phyloP scores from a whole-genome alignment of 2,888 invertebrate genomes.

The Fragum whitleyi region DNA sequence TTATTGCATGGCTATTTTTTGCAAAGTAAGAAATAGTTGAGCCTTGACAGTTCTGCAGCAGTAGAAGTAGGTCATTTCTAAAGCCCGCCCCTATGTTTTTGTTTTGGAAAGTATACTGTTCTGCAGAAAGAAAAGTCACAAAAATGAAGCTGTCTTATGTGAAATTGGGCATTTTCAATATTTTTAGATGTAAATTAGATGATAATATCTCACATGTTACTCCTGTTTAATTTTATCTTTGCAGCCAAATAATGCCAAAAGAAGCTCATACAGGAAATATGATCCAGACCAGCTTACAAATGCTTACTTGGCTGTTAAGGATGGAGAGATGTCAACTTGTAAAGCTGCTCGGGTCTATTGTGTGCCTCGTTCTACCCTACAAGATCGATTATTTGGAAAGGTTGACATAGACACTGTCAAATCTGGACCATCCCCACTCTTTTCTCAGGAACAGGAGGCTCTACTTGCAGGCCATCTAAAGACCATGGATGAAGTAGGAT shows the following conservation, averaged over 20 bases:
- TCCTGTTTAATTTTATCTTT: no score
- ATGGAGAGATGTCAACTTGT: not conserved
- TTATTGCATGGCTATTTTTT: no score
- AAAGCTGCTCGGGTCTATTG: conserved; percentile 5
- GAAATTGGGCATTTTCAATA: no score
- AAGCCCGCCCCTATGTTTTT: no score
- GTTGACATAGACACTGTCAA: not conserved
- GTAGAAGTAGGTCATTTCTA: no score
- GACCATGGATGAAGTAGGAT: conserved; percentile 29
- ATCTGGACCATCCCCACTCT: conserved; percentile 12
- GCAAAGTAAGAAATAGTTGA: no score
- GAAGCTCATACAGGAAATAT: not conserved
- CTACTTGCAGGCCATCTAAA: conserved; percentile 10
- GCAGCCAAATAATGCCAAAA: not conserved
- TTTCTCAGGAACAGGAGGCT: conserved; percentile 30
- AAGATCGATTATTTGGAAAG: conserved; percentile 11
- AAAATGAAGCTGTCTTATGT: no score
- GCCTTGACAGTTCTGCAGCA: no score
- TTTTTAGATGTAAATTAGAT: no score
- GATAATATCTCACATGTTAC: no score
- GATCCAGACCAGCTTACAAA: not conserved
- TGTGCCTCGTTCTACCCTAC: not conserved
- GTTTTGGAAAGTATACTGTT: no score
- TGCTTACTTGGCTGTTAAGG: not conserved
- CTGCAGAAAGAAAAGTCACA: no score